Evolutionary conservation across 2,888 invertebrate species (phyloP).

Genomic region (Pollenia griseotomentosa): DNA sequence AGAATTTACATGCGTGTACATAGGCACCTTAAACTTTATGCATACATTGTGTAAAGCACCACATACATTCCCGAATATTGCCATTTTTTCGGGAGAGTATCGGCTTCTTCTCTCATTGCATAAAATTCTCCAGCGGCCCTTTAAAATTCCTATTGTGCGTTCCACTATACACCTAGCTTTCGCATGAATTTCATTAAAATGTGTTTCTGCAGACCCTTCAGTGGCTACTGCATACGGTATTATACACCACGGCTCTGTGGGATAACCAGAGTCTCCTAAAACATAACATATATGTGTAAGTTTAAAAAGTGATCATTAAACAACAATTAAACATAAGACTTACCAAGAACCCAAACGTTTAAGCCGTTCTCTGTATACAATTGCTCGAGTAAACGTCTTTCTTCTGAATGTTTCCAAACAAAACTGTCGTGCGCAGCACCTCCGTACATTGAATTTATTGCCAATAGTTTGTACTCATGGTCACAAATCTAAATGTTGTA

Average conservation of each 20-base stretch:
- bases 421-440: constrained; percentile 40
- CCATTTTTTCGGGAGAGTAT: constrained; percentile 53
- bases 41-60: constrained; percentile 45
- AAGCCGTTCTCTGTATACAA: constrained; percentile 22
- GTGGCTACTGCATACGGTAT: constrained; percentile 14
- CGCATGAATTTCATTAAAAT: constrained; percentile 39
- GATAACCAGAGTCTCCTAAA: constrained; percentile 49
- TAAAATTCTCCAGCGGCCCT: constrained; percentile 47
- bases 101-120: constrained; percentile 49
- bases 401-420: constrained; percentile 48
- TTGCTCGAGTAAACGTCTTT: constrained; percentile 30
- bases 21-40: constrained; percentile 19
- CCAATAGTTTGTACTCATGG: background rate
- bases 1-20: constrained; percentile 17
- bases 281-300: background rate
- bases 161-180: constrained; percentile 41
- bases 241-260: constrained; percentile 43
- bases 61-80: constrained; percentile 45
- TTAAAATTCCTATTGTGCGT: constrained; percentile 46
- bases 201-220: constrained; percentile 33
- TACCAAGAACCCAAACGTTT: constrained; percentile 7
- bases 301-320: background rate
- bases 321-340: background rate
- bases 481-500: background rate
- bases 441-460: constrained; percentile 39